Percentiles rank a stretch among this genome's conserved stretches.
These are phyloP conservation scores for Pseudobourletiella spinata DNA, from an alignment of 1,140 invertebrate genomes.

Conservation along the genomic window DNA sequence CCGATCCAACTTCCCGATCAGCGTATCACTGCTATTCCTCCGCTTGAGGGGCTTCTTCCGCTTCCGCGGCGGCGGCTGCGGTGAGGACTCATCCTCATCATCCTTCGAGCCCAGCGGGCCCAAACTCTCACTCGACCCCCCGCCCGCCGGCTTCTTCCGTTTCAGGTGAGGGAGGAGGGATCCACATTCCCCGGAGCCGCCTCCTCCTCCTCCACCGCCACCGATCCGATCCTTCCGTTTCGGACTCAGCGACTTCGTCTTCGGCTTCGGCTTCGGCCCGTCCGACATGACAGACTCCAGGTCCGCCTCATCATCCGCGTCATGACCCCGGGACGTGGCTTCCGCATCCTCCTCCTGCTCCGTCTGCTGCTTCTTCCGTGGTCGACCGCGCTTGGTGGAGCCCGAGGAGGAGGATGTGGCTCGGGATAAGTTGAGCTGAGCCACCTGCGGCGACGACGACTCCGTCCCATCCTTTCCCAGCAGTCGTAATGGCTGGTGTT, in stretches of 20 bases:
- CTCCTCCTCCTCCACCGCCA: no score
- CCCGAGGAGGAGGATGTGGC: no score
- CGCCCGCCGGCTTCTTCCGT: neutral
- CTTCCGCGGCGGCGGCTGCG: neutral
- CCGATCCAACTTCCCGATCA: constrained; percentile 13
- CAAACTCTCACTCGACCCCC: neutral
- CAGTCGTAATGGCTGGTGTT: neutral
- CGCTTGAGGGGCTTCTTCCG: neutral
- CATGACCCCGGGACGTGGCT: constrained; percentile 7
- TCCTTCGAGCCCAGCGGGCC: neutral
- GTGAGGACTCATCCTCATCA: neutral
- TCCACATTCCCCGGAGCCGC: no score
- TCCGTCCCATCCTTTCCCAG: neutral
- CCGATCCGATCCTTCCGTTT: neutral
- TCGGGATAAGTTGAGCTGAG: no score
- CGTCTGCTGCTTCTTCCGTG: constrained; percentile 16
- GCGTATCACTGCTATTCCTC: constrained; percentile 10
- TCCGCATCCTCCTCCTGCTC: constrained; percentile 12
- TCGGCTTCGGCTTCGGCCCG: neutral
- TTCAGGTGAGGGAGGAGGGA: neutral
- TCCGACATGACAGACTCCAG: neutral
- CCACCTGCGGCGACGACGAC: neutral
- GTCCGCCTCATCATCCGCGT: constrained; percentile 19
- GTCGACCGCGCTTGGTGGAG: constrained; percentile 1
- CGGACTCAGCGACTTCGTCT: constrained; percentile 10